These are phyloP conservation scores for Denticeps clupeoides DNA, from an alignment of 2,797 vertebrate species.

Conservation along the genomic window DNA sequence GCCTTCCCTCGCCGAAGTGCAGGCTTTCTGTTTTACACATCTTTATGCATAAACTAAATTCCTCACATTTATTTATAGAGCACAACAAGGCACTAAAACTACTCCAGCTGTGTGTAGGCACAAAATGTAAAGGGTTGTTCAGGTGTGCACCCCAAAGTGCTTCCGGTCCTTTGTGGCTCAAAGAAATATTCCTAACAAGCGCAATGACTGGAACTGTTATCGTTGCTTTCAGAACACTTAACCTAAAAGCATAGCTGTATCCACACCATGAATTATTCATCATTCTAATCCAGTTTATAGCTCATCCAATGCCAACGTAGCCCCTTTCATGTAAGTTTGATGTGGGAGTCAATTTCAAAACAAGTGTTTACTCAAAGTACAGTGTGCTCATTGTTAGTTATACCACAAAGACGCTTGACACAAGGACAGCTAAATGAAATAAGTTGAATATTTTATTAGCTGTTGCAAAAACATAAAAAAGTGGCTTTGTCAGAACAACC, in stretches of 20 bases:
- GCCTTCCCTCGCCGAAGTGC: too few species aligned
- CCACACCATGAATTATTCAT: slow-evolving; percentile 2
- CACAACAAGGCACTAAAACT: too few species aligned
- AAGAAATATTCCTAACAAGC: background rate
- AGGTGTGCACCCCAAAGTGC: background rate
- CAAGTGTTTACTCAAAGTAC: background rate
- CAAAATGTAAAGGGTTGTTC: background rate
- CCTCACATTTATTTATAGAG: too few species aligned
- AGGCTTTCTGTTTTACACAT: too few species aligned
- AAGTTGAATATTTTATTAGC: slow-evolving; percentile 10
- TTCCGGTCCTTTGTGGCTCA: background rate
- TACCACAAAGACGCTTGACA: slow-evolving; percentile 1
- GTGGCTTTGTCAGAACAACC: background rate
- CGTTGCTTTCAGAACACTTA: background rate
- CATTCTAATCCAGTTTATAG: background rate
- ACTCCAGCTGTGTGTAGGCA: background rate
- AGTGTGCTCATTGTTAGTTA: too few species aligned
- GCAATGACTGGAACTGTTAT: background rate
- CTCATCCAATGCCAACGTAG: too few species aligned
- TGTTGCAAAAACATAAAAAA: slow-evolving; percentile 2
- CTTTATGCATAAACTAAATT: too few species aligned
- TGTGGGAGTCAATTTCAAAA: slow-evolving; percentile 1
- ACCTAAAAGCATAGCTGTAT: slow-evolving; percentile 7
- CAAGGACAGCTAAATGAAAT: slow-evolving; percentile 5
- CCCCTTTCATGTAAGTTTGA: slow-evolving; percentile 1